Conservation (phyloP, 2,113 vertebrate species). For the Apteryx mantelli region DNA sequence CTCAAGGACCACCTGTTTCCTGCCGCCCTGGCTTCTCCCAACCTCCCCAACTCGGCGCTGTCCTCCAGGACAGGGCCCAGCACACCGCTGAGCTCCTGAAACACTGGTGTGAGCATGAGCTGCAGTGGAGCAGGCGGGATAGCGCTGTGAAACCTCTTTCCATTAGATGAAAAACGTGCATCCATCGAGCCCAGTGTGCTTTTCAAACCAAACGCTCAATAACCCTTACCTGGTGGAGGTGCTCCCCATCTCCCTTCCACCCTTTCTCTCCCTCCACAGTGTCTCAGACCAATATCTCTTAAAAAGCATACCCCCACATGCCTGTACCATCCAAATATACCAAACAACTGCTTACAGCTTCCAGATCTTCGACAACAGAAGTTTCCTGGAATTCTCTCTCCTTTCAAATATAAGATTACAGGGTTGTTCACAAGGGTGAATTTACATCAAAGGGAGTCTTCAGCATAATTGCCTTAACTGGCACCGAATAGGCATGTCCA, state of each 20-base stretch:
- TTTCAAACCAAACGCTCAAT: not conserved
- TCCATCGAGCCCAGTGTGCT: not conserved
- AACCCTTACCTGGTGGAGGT: not conserved
- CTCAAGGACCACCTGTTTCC: not conserved
- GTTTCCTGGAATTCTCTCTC: not conserved
- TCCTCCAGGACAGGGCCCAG: not conserved
- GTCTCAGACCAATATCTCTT: not conserved
- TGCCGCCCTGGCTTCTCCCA: not conserved
- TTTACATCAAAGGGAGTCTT: not conserved
- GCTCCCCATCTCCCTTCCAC: not conserved
- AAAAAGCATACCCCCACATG: not conserved
- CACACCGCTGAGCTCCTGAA: accelerated
- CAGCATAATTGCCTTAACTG: not conserved
- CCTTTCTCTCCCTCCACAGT: not conserved
- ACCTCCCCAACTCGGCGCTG: not conserved
- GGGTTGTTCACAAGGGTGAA: not conserved
- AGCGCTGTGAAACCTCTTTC: not conserved
- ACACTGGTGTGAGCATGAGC: accelerated
- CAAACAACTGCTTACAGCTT: not conserved
- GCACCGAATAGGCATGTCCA: not conserved
- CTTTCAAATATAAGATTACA: not conserved
- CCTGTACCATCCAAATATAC: not conserved
- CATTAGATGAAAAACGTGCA: not conserved
- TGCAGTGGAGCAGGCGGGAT: not conserved
- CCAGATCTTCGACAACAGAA: not conserved